These are phyloP conservation scores for Isurus oxyrinchus DNA, from an alignment of 2,113 vertebrate species.

Conservation along the genomic window DNA sequence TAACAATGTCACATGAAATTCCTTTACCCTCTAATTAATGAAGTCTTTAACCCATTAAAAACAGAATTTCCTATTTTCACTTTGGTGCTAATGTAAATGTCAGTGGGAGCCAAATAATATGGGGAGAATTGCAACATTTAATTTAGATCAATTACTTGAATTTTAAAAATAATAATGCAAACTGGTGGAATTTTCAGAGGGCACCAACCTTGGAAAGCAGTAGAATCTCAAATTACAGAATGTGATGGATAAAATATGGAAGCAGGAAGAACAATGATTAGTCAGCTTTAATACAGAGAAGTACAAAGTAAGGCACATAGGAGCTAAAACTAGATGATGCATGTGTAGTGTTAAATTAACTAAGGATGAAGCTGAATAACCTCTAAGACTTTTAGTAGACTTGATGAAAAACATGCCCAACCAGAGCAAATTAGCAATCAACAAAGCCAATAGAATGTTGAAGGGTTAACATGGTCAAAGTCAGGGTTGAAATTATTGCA, in stretches of 20 bases:
- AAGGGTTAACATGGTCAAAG: background rate
- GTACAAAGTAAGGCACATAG: background rate
- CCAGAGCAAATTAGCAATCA: background rate
- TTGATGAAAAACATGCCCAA: background rate
- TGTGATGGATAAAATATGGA: background rate
- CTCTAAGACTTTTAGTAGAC: background rate
- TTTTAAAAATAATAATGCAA: background rate
- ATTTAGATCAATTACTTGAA: background rate
- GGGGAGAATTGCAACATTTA: background rate
- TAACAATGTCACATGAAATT: background rate
- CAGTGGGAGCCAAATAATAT: background rate
- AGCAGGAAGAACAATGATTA: background rate
- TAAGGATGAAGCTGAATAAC: background rate
- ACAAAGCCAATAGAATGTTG: background rate
- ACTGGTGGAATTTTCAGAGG: background rate
- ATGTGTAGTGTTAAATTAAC: background rate
- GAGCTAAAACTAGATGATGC: background rate
- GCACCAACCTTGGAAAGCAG: background rate
- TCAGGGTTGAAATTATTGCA: background rate
- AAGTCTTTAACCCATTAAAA: background rate
- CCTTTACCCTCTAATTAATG: background rate
- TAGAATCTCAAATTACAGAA: background rate
- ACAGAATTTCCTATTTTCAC: background rate
- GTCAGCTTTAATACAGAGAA: background rate
- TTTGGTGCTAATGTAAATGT: background rate